A percentile compares a stretch with the other conserved stretches of the same genome.
These are phyloP conservation scores for Protonemura montana DNA, from an alignment of 2,888 invertebrate genomes.

Conservation along the genomic window DNA sequence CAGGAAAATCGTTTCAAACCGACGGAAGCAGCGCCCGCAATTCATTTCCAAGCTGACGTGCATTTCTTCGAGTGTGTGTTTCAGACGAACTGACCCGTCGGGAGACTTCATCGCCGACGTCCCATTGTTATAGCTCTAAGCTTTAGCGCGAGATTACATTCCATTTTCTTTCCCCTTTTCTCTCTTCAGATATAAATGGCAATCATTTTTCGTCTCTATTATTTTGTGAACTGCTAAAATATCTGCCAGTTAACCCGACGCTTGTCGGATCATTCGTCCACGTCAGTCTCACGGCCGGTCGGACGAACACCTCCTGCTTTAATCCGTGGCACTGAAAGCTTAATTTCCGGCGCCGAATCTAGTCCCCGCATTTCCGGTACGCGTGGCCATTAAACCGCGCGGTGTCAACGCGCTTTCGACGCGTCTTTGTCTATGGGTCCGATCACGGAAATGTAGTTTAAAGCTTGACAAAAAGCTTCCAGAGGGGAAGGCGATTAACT, in stretches of 20 bases:
- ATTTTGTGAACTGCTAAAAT: not conserved
- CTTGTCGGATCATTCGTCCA: not conserved
- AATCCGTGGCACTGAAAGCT: conserved; percentile 9
- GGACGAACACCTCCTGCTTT: not conserved
- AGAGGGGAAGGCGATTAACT: conserved; percentile 20
- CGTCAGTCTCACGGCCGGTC: not conserved
- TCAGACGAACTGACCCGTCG: not conserved
- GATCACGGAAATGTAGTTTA: conserved; percentile 28
- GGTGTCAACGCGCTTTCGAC: not conserved
- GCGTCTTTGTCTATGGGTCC: not conserved
- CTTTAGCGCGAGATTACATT: not conserved
- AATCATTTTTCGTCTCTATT: not conserved
- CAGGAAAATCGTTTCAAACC: not conserved
- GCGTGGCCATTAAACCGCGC: not conserved
- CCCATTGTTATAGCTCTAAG: not conserved
- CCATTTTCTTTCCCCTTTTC: not conserved
- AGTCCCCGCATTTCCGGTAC: conserved; percentile 17
- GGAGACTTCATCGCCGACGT: not conserved
- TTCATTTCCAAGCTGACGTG: not conserved
- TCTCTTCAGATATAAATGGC: not conserved
- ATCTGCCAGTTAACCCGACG: not conserved
- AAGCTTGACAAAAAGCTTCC: conserved; percentile 15
- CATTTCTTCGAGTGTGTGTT: no score
- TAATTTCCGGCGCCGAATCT: conserved; percentile 17
- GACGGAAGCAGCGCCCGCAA: not conserved